Evolutionary conservation across 2,888 invertebrate genomes (phyloP).

Genomic region (Belgica antarctica): DNA sequence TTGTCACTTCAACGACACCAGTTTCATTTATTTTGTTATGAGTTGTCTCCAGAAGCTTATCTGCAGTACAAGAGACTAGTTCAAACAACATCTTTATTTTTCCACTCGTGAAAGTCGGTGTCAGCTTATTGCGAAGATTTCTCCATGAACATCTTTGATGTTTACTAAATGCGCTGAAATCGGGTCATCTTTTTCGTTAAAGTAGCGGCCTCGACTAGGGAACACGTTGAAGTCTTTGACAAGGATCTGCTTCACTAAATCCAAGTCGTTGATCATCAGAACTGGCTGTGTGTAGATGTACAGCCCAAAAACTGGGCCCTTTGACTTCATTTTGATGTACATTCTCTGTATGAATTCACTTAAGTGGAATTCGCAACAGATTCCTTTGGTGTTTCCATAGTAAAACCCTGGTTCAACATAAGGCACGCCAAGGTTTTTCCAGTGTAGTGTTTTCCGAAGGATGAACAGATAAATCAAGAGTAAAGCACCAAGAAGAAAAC

Average conservation of each 20-base stretch:
- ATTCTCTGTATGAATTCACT: background rate
- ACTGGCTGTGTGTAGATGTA: background rate
- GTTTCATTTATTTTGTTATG: too few species aligned
- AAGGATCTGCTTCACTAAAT: background rate
- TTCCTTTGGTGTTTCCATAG: background rate
- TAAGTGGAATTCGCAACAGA: background rate
- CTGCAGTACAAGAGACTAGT: background rate
- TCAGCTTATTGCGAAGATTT: background rate
- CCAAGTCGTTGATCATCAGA: background rate
- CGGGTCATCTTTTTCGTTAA: conserved; percentile 26
- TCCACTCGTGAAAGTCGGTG: conserved; percentile 27
- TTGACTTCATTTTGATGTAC: too few species aligned
- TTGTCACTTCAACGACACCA: too few species aligned
- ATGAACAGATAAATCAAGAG: too few species aligned
- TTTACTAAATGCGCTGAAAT: conserved; percentile 1
- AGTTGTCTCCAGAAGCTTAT: too few species aligned
- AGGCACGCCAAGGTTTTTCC: too few species aligned
- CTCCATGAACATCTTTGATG: background rate
- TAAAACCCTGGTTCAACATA: background rate
- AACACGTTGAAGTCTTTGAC: background rate
- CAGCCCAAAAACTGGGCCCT: background rate
- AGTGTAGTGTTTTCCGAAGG: too few species aligned
- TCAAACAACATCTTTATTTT: conserved; percentile 13
- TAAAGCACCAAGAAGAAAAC: too few species aligned
- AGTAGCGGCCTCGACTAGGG: conserved; percentile 25